phyloP scores from a whole-genome alignment of 2,888 invertebrate species.

The Patella ulyssiponensis region DNA sequence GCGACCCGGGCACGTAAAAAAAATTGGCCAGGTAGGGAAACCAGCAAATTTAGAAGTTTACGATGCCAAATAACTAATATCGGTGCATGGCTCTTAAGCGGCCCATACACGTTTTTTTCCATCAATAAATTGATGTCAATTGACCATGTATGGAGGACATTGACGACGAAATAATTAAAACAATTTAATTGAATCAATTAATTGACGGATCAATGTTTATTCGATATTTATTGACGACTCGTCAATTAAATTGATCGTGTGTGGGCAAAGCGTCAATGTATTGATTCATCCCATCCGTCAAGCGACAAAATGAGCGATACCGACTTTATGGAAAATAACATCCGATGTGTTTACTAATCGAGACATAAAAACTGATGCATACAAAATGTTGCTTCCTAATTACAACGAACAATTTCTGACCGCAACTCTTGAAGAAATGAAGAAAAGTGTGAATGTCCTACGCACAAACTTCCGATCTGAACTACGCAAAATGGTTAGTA shows the following conservation, averaged over 20 bases:
- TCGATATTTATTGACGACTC: background rate
- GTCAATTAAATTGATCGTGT: background rate
- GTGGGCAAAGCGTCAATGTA: background rate
- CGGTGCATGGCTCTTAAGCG: background rate
- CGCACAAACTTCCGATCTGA: constrained; percentile 52
- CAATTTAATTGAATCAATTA: background rate
- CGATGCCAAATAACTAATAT: too few relatives aligned
- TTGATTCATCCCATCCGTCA: background rate
- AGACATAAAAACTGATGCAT: constrained; percentile 40
- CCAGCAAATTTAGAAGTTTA: too few relatives aligned
- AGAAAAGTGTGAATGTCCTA: constrained; percentile 51
- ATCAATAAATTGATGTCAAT: background rate
- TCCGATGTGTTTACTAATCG: constrained; percentile 49
- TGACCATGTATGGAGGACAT: background rate
- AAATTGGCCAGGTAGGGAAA: too few relatives aligned
- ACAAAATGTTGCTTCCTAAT: constrained; percentile 32
- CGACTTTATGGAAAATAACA: constrained; percentile 51
- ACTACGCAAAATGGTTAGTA: constrained; percentile 47
- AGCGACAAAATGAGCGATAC: background rate
- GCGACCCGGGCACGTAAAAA: too few relatives aligned
- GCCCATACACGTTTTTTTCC: background rate
- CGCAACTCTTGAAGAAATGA: constrained; percentile 41
- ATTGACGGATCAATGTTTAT: background rate
- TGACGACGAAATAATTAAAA: background rate
- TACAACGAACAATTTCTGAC: constrained; percentile 30